A percentile compares a stretch with the other conserved stretches of the same genome.
Conservation (phyloP, 2,113 vertebrate species). For the Ceratotherium simum region DNA sequence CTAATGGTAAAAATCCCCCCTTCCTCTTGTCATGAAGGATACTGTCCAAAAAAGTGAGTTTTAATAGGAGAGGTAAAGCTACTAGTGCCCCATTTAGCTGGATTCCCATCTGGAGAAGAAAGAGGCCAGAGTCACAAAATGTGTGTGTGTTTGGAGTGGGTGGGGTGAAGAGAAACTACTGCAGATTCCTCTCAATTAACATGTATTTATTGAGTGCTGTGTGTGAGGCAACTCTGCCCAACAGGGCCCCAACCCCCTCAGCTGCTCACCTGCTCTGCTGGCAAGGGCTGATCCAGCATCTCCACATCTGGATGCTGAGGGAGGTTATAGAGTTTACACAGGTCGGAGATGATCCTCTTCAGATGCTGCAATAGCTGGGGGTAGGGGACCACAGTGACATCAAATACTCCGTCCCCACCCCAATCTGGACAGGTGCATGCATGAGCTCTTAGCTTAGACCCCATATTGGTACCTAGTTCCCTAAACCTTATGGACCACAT, state of each 20-base stretch:
- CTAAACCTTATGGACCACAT: not conserved
- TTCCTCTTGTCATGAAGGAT: too few species aligned
- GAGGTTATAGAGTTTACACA: conserved; percentile 98
- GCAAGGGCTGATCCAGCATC: conserved; percentile 98
- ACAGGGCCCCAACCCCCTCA: not conserved
- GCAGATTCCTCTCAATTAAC: not conserved
- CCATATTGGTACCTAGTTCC: not conserved
- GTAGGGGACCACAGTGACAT: conserved; percentile 10
- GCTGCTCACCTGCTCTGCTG: conserved; percentile 92
- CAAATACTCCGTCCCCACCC: not conserved
- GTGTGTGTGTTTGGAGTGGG: not conserved
- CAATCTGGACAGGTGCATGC: not conserved
- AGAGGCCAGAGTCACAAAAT: not conserved
- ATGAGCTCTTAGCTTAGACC: not conserved
- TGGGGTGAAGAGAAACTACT: not conserved
- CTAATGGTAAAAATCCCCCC: not conserved
- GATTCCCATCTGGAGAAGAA: not conserved
- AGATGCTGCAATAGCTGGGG: conserved; percentile 96
- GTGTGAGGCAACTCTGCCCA: not conserved
- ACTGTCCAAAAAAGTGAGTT: not conserved
- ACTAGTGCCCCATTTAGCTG: not conserved
- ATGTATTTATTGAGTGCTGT: not conserved
- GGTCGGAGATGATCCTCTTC: conserved; percentile 97
- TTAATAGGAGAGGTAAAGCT: not conserved
- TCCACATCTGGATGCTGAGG: conserved; percentile 98